Percentiles rank a stretch among this genome's conserved stretches.
Evolutionary conservation across 2,113 vertebrate genomes (phyloP).

Genomic region (Podocnemis expansa): DNA sequence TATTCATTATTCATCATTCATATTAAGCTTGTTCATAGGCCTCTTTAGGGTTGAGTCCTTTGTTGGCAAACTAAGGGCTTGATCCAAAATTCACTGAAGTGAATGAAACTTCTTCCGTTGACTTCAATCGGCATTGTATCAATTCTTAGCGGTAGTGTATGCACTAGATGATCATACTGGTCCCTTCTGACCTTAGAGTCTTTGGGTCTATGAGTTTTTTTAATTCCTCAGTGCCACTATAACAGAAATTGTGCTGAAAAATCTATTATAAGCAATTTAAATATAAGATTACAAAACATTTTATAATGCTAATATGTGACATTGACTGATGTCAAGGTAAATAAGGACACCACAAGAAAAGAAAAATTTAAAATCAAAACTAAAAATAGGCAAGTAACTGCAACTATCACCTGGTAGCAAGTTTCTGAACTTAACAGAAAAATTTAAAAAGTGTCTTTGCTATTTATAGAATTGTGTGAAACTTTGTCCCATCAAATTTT

Average conservation of each 20-base stretch:
- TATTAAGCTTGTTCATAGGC: background rate
- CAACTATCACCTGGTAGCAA: background rate
- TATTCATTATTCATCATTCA: too few relatives aligned
- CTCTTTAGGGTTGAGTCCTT: background rate
- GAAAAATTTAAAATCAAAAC: background rate
- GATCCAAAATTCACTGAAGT: background rate
- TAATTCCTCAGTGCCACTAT: background rate
- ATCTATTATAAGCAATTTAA: background rate
- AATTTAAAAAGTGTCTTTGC: background rate
- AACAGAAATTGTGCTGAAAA: background rate
- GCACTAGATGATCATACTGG: too few relatives aligned
- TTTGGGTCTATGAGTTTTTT: background rate
- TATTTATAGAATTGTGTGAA: background rate
- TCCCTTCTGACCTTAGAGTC: too few relatives aligned
- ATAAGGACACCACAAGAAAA: background rate
- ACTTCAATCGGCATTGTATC: background rate
- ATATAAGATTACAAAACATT: background rate
- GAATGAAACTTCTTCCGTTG: background rate
- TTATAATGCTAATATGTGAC: background rate
- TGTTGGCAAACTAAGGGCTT: background rate
- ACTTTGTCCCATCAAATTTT: background rate
- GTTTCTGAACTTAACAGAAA: background rate
- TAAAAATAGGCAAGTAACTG: background rate
- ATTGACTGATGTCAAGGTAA: slow-evolving; percentile 8
- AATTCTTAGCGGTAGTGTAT: background rate